Base-by-base conservation (phyloP, 2,888 invertebrate species). In the Volucella inflata region DNA sequence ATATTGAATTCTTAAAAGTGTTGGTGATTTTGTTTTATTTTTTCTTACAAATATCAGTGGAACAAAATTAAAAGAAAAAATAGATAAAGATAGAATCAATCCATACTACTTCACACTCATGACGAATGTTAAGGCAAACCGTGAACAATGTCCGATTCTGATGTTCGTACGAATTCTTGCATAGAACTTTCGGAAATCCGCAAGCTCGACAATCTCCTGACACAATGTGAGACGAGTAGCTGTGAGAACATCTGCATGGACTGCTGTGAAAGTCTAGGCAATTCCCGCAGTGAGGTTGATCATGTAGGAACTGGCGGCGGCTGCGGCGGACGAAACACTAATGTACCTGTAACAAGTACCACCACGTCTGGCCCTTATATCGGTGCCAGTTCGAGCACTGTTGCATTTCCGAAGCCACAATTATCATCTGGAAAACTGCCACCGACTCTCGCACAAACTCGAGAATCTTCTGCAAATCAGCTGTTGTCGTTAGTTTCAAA, bases 101-200 rank as follows among this genome's bases (percentile, higher is more conserved):
- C 11, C 16, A 48, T 14, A 11, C 12, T n/a, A 42, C 16, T 65
- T 17, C 75, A 85, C 81, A 76, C 72, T 71, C 62, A 77, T 72
- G 68, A 46, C 71, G 85, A 81, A 77, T 77, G 76, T 65, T 64
- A 76, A 81, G 68, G 81, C 72, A 48, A 85, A 72, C 55, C 46
- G 71, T 72, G 87, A 87, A 89, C 77, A 87, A 89, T 89, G 89
- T 89, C 89, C 77, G 89, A 89, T 80, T 87, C 87, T 70, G 88
- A 88, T 87, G 87, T 89, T 71, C 88, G 87, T 78, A 88, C 89
- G 59, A 89, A 88, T 88, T 89, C 89, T 53, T 89, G 89, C 82
- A 89, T 89, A 87, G 89, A 89, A 88, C 84, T 89, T 55, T 88
- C 89, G 40, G 89, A 89, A 85, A 89, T 89, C 53, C 88, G 89